Evolutionary conservation across 1,140 invertebrate species (phyloP), one percentile per base, ranked within the genome.

Genomic region (Ceratosolen solmsi): DNA sequence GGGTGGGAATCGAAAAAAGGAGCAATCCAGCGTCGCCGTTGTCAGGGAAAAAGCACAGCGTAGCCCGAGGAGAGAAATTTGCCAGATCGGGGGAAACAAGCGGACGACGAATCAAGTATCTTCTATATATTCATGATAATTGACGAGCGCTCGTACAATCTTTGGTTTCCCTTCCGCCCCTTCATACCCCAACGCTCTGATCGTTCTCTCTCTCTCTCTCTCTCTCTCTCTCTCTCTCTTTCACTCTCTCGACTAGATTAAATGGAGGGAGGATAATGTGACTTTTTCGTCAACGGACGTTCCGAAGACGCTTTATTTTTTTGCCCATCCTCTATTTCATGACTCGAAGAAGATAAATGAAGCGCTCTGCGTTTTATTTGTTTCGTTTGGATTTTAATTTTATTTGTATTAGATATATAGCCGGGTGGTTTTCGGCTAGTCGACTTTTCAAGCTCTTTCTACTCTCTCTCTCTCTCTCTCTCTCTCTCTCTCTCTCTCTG

Each of bases 1-100:
- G 70, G 15, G 51, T 63, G 41, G 20, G 65, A 82, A 79, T 8
- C 51, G 41, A 49, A 85, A 85, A 72, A 85, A 85, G 82, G 51
- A 79, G 77, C 25, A 36, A 38, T 58, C 33, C 68, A 54, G 46
- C 51, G 38, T 27, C 17, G 72, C 1, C 72, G 46, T 33, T 20
- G 49, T 79, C 49, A 65, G n/a, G 38, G 30, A 79, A 79, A 79
- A 79, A 79, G 49, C 27, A 68, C 76, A 49, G 22, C 70, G 25
- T 51, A 5, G 41, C 33, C 3, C 41, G 41, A 46, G 41, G 41
- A 46, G 17, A 54, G 51, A 15, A 54, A 54, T 54, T 54, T 41
- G 46, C 41, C 20, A n/a, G 25, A 70, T 71, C 79, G 81, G 63
- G 30, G 80, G 30, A 83, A 86, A 86, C 58, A 27, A 60, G 60